A percentile compares a stretch with the other conserved stretches of the same genome.
Evolutionary conservation across 2,797 vertebrate species (phyloP).

Genomic region (Labeo calbasu): DNA sequence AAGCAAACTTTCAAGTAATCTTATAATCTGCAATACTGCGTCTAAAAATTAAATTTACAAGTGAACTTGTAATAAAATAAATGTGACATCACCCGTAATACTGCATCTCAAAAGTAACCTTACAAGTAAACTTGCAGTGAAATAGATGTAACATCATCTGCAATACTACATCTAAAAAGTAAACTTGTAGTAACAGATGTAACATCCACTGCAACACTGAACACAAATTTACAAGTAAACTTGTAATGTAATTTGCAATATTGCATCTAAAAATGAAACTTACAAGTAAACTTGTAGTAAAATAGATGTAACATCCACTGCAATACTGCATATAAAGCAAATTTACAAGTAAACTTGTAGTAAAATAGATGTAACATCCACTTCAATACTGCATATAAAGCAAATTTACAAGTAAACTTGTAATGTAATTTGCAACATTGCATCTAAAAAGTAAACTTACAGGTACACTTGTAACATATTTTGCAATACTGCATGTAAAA

Average conservation of each 20-base stretch:
- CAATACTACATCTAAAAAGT: background rate
- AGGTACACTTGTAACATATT: no score
- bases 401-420: no score
- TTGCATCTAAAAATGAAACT: background rate
- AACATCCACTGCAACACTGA: background rate
- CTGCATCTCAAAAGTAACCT: background rate
- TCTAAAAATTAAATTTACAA: no score
- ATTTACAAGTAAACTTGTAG: background rate
- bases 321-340: no score
- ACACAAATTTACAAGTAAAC: background rate
- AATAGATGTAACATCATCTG: background rate
- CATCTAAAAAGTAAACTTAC: background rate
- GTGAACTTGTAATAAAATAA: no score
- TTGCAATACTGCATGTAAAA: background rate
- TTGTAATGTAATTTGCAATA: background rate
- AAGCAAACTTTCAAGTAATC: no score
- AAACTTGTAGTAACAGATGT: background rate
- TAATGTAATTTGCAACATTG: no score
- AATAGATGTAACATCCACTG: background rate
- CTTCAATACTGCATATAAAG: no score
- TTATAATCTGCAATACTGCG: background rate
- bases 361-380: background rate
- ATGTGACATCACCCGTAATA: no score
- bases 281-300: background rate
- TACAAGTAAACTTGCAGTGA: background rate